Evolutionary conservation across 2,888 invertebrate genomes (phyloP).

Genomic region (Phasia obesa): DNA sequence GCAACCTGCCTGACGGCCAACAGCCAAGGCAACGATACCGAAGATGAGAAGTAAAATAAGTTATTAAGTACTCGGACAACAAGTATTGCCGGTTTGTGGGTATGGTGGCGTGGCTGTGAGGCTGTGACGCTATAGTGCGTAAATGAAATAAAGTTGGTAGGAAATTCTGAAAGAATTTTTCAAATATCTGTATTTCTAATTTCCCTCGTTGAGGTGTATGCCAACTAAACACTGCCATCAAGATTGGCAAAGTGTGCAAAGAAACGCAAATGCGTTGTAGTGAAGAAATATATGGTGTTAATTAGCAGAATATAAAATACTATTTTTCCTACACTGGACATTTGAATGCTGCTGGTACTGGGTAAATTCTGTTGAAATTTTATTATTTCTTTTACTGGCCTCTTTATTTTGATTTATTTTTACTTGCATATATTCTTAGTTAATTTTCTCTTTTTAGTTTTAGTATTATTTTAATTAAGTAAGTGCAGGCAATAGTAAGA

Average conservation of each 20-base stretch:
- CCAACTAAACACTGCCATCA: constrained; percentile 25
- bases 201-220: constrained; percentile 16
- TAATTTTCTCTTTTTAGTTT: constrained; percentile 36
- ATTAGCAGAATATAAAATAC: constrained; percentile 55
- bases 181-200: constrained; percentile 62
- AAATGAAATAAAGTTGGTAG: constrained; percentile 43
- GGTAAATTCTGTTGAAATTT: neutral
- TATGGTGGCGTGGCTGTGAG: neutral
- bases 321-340: constrained; percentile 1
- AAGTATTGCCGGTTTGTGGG: constrained; percentile 26
- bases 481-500: constrained; percentile 54
- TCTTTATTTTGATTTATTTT: constrained; percentile 5
- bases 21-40: neutral
- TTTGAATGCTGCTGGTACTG: neutral
- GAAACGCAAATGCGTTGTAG: constrained; percentile 39
- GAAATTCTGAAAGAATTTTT: constrained; percentile 42
- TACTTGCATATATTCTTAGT: neutral
- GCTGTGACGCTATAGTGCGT: constrained; percentile 12
- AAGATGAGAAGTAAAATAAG: constrained; percentile 46
- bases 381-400: constrained; percentile 34
- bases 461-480: constrained; percentile 65
- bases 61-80: constrained; percentile 43
- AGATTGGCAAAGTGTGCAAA: constrained; percentile 23
- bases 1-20: neutral
- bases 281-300: constrained; percentile 35